phyloP scores from a whole-genome alignment of 2,113 vertebrate species.

The Leptosomus discolor region DNA sequence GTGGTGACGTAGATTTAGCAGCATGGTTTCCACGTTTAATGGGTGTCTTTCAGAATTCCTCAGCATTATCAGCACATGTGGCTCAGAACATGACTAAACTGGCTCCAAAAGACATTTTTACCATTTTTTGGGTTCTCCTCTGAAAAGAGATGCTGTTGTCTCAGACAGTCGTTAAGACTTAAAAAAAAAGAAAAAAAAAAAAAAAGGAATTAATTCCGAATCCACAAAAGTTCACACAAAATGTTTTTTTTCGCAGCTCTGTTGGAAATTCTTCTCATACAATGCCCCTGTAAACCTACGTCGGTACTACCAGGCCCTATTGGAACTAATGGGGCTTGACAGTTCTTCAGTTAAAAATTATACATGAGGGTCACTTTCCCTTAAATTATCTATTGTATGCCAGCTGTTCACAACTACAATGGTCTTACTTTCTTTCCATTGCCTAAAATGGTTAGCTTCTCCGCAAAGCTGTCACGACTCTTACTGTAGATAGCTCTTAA shows the following conservation, averaged over 20 bases:
- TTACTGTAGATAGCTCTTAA: constrained; percentile 2
- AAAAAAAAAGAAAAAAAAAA: neutral
- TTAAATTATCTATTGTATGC: constrained; percentile 84
- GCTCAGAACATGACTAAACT: neutral
- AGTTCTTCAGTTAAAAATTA: constrained; percentile 86
- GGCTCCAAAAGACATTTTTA: constrained; percentile 41
- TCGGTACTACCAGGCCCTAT: constrained; percentile 68
- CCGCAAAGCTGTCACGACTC: constrained; percentile 10
- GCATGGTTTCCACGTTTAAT: neutral
- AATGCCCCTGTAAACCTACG: constrained; percentile 69
- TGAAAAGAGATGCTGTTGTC: constrained; percentile 17
- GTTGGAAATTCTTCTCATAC: constrained; percentile 63
- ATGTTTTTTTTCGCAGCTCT: neutral
- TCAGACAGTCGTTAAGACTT: constrained; percentile 39
- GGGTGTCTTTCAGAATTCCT: constrained; percentile 56
- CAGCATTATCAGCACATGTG: constrained; percentile 34
- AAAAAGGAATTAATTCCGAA: neutral
- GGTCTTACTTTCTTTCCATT: constrained; percentile 67
- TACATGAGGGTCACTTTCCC: constrained; percentile 84
- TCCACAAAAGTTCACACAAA: constrained; percentile 51
- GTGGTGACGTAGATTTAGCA: constrained; percentile 15
- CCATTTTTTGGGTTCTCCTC: constrained; percentile 19
- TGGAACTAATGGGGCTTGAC: constrained; percentile 84
- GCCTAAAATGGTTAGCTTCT: constrained; percentile 69
- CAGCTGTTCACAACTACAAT: constrained; percentile 80